Base-by-base conservation (phyloP, 2,888 invertebrate species). In the Capitulum mitella region DNA sequence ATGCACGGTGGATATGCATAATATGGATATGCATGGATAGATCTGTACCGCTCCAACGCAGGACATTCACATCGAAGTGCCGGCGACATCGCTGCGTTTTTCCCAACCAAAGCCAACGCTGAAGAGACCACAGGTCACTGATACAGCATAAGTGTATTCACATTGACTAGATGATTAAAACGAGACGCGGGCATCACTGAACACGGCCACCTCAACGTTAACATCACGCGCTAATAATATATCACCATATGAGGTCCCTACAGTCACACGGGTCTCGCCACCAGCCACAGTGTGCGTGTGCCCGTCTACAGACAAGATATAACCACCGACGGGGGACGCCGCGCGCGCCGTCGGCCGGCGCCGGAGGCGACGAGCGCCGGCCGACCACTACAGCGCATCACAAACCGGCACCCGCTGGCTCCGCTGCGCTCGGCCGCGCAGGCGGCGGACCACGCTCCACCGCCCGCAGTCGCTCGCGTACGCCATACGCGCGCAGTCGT, bases 91-190 rank as follows among this genome's bases (percentile, higher is more conserved):
- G n/a, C n/a, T n/a, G n/a, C n/a, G n/a, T n/a, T n/a, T n/a, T n/a
- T n/a, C n/a, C n/a, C n/a, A n/a, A n/a, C n/a, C n/a, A 48, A 14
- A 48, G 48, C 16, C 12, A 48, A 48, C 16, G 48, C 16, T 48
- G 48, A 14, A 48, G 12, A 48, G 6, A 14, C 10, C 46, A 46
- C 48, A 48, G 14, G 19, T 48, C 48, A n/a, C n/a, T 14, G 61
- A 64, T 64, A 64, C 64, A 19, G 64, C 64, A 64, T 64, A 29
- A 64, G 70, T 70, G 70, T 70, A 70, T 70, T 70, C 70, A 70
- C 70, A 70, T 70, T 26, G 70, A 70, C 70, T 70, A 70, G 26
- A n/a, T 37, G 70, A 26, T 40, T 70, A 40, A 58, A 37, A 70
- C 70, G 14, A 58, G 37, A 70, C 70, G 26, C 26, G 26, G 22